Conservation (phyloP, 2,797 vertebrate species). For the Falco biarmicus region DNA sequence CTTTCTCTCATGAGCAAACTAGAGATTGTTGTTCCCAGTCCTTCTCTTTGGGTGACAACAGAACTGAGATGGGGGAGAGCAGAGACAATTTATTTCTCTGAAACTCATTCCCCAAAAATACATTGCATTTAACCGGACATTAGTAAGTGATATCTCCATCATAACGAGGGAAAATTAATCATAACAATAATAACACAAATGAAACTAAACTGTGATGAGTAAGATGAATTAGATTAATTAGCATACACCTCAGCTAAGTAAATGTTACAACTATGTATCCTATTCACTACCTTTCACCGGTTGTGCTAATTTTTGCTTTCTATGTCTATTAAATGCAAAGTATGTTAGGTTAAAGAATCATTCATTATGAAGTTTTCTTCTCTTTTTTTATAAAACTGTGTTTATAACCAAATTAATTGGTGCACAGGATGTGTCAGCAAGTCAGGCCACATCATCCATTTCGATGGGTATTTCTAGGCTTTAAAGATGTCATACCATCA, state of each 20-base stretch:
- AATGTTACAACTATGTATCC: background rate
- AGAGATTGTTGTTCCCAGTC: background rate
- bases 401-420: background rate
- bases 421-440: background rate
- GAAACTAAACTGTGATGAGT: background rate
- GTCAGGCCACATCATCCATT: background rate
- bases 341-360: background rate
- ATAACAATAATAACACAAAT: background rate
- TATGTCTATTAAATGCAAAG: background rate
- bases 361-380: background rate
- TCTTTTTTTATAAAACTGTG: background rate
- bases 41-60: background rate
- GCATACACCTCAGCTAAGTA: background rate
- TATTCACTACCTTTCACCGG: background rate
- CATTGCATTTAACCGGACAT: fast-evolving
- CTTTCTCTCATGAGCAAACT: background rate
- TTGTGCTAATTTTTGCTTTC: background rate
- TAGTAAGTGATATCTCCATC: background rate
- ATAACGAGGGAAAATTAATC: background rate
- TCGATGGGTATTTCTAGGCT: background rate
- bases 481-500: background rate
- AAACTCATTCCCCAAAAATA: background rate
- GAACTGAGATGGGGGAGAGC: background rate
- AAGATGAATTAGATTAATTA: background rate
- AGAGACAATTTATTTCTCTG: background rate